Base-by-base conservation (phyloP, 35 echinoderm and acorn worm genomes). In the Apostichopus japonicus region DNA sequence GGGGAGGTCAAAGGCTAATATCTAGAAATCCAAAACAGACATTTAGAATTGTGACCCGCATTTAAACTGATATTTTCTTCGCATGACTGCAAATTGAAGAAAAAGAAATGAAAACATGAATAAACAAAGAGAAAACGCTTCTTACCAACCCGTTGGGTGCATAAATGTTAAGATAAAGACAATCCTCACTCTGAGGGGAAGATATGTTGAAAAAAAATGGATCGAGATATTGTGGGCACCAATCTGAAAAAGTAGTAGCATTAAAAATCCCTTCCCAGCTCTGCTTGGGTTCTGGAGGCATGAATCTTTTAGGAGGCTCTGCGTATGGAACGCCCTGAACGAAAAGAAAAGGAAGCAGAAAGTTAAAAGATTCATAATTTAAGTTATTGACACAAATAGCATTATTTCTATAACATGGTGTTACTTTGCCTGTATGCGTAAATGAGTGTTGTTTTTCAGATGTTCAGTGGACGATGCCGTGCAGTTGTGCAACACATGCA, bases 121-220 rank as follows among this genome's bases (percentile, higher is more conserved):
- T 44, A 44, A 44, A 44, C 33, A 44, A 44, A 44, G 33, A 44
- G 33, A 44, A 44, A 44, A 44, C 33, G 33, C 71, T 75, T 23
- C 81, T 84, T 58, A 84, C 81, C 81, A 58, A 57, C 6, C n/a
- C 21, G 24, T 57, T 57, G 8, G 81, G 81, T 8, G 81, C 81
- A 19, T 23, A 84, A 84, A 84, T 54, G 24, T 84, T 84, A 7
- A 84, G 81, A n/a, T 84, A 84, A 2, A 84, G 81, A 54, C 81
- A 84, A 51, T 84, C 81, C 16, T 84, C 81, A 58, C 81, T 84
- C 55, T 84, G 81, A 23, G 56, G 8, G 17, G 17, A 57, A 2
- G 54, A 17, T 6, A 5, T 84, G 6, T 17, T 1, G 6, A 75
- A 19, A 6, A 8, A 8, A 0, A 54, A 0, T 4, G 81, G 81